These are phyloP conservation scores for Microtus montanus DNA, from an alignment of 2,113 vertebrate genomes.

Conservation along the genomic window DNA sequence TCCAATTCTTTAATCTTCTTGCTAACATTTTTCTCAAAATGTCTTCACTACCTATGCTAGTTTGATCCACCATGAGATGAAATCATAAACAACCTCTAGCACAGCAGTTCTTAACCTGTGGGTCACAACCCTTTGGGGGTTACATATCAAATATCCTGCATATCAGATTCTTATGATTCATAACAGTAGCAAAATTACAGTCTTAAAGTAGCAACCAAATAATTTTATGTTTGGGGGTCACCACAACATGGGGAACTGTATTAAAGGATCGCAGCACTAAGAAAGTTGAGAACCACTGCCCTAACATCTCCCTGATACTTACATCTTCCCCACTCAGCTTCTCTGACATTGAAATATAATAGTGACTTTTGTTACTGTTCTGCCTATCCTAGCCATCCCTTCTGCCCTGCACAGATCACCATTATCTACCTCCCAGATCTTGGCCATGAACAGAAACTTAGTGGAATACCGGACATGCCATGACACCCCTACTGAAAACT, in stretches of 20 bases:
- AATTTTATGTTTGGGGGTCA: background rate
- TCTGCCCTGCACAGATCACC: background rate
- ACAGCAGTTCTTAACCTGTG: background rate
- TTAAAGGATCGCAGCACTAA: background rate
- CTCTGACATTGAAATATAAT: background rate
- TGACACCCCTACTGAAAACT: background rate
- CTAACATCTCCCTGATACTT: background rate
- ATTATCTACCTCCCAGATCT: background rate
- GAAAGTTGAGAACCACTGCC: background rate
- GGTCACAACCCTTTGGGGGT: background rate
- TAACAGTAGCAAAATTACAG: background rate
- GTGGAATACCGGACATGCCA: background rate
- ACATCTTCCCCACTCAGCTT: background rate
- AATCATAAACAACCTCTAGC: background rate
- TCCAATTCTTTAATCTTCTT: background rate
- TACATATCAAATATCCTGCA: background rate
- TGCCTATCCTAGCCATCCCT: background rate
- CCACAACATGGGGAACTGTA: background rate
- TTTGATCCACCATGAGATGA: background rate
- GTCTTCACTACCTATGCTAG: background rate
- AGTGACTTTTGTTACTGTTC: background rate
- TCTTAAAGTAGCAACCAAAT: background rate
- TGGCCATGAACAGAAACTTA: background rate
- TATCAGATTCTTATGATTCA: background rate
- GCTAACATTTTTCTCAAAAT: background rate